These are phyloP conservation scores for Istiophorus platypterus DNA, from an alignment of 2,113 vertebrate species.

Conservation along the genomic window DNA sequence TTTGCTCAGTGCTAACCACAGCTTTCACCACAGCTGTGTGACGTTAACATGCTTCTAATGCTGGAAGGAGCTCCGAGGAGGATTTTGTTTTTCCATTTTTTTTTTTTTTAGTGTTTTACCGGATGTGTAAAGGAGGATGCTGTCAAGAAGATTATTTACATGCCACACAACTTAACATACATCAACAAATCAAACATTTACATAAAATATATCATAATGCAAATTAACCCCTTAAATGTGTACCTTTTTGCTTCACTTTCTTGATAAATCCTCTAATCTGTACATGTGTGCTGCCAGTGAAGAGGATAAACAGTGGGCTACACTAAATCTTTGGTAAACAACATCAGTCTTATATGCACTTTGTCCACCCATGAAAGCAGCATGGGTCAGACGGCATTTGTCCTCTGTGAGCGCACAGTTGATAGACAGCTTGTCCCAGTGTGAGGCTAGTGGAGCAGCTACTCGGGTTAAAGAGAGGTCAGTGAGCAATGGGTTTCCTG, in stretches of 20 bases:
- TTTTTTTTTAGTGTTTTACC: slow-evolving; percentile 15
- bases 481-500: slow-evolving; percentile 60
- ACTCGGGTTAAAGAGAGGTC: slow-evolving; percentile 71
- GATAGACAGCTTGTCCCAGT: slow-evolving; percentile 71
- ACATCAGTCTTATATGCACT: slow-evolving; percentile 49
- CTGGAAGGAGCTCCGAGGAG: slow-evolving; percentile 44
- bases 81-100: too few relatives aligned
- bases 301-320: slow-evolving; percentile 24
- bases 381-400: slow-evolving; percentile 54
- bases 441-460: slow-evolving; percentile 59
- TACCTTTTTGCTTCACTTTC: slow-evolving; percentile 11
- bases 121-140: slow-evolving; percentile 22
- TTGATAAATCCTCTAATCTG: slow-evolving; percentile 46
- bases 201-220: slow-evolving; percentile 23
- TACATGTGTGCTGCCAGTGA: slow-evolving; percentile 10
- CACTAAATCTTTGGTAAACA: slow-evolving; percentile 52
- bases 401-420: slow-evolving; percentile 58
- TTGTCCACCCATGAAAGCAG: slow-evolving; percentile 34
- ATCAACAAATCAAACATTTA: slow-evolving; percentile 47
- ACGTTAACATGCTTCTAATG: slow-evolving; percentile 51
- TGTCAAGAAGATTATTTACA: slow-evolving; percentile 44
- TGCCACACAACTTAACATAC: background rate
- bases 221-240: slow-evolving; percentile 18
- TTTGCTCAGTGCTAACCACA: slow-evolving; percentile 73
- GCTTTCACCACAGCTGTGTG: slow-evolving; percentile 59